Evolutionary conservation across 2,797 vertebrate species (phyloP).

Genomic region (Falco berigora): DNA sequence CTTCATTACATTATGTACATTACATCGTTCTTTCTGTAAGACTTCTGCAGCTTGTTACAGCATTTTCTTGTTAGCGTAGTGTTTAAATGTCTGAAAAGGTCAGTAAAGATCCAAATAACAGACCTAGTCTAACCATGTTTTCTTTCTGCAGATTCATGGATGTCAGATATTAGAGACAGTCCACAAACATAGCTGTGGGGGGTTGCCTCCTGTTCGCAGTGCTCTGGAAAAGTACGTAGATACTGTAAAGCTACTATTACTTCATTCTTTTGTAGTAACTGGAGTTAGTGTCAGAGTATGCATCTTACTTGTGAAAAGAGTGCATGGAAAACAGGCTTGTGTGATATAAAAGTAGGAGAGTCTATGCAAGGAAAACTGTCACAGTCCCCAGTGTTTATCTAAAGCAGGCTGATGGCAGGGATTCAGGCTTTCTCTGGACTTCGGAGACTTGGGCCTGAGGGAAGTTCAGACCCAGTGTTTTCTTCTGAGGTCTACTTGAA

Average conservation of each 20-base stretch:
- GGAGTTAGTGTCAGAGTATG: not conserved
- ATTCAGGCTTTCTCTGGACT: not conserved
- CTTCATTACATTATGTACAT: not conserved
- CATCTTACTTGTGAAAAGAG: not conserved
- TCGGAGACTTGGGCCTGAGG: not conserved
- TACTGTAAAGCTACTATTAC: not conserved
- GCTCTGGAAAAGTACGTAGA: slow-evolving; percentile 90
- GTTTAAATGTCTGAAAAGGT: not conserved
- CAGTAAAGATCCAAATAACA: not conserved
- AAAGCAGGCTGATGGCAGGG: not conserved
- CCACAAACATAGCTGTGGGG: slow-evolving; percentile 95
- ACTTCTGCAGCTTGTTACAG: not conserved
- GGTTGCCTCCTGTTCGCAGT: slow-evolving; percentile 91
- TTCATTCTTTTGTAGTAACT: not conserved
- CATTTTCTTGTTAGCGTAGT: not conserved
- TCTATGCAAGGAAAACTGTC: not conserved
- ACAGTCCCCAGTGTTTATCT: not conserved
- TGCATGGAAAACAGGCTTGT: not conserved
- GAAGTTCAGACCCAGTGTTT: not conserved
- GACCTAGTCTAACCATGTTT: not conserved
- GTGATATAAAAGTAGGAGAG: not conserved
- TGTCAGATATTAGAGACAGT: slow-evolving; percentile 96
- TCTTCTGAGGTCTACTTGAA: not conserved
- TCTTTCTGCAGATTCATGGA: slow-evolving; percentile 86
- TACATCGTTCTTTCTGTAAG: not conserved